Conservation (phyloP, 2,888 invertebrate species). For the Cartodere bifasciata region DNA sequence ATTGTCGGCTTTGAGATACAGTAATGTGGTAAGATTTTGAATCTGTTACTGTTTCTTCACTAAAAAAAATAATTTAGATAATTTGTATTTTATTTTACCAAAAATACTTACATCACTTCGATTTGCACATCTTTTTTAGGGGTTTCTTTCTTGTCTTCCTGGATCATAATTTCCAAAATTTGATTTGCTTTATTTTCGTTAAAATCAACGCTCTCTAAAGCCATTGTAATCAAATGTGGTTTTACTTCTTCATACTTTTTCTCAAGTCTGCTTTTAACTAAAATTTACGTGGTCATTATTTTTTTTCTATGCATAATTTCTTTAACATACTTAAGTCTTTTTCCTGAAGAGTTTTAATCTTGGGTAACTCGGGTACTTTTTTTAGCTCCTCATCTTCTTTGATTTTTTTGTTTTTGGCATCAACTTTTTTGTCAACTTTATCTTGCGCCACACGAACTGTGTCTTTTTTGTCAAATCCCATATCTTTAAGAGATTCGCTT, state of each 20-base stretch:
- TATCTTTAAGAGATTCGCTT: slow-evolving; percentile 62
- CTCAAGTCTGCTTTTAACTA: slow-evolving; percentile 60
- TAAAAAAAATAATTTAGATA: slow-evolving; percentile 7
- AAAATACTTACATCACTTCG: slow-evolving; percentile 9
- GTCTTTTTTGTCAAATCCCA: slow-evolving; percentile 76
- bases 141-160: slow-evolving; percentile 43
- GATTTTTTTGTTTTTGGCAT: slow-evolving; percentile 18
- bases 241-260: slow-evolving; percentile 62
- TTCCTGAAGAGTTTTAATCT: slow-evolving; percentile 55
- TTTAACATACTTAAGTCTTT: slow-evolving; percentile 50
- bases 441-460: slow-evolving; percentile 40
- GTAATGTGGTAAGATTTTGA: slow-evolving; percentile 18
- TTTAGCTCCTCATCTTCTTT: slow-evolving; percentile 14
- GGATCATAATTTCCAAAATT: slow-evolving; percentile 59
- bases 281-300: slow-evolving; percentile 17
- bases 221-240: slow-evolving; percentile 70
- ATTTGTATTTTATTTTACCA: too few species aligned
- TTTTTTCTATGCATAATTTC: slow-evolving; percentile 1
- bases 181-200: slow-evolving; percentile 71
- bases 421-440: slow-evolving; percentile 33
- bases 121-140: slow-evolving; percentile 12
- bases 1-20: slow-evolving; percentile 32
- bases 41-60: slow-evolving; percentile 8
- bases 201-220: slow-evolving; percentile 78
- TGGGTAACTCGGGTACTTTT: slow-evolving; percentile 45